Evolutionary conservation across 2,797 vertebrate genomes (phyloP).

Genomic region (Novumbra hubbsi): DNA sequence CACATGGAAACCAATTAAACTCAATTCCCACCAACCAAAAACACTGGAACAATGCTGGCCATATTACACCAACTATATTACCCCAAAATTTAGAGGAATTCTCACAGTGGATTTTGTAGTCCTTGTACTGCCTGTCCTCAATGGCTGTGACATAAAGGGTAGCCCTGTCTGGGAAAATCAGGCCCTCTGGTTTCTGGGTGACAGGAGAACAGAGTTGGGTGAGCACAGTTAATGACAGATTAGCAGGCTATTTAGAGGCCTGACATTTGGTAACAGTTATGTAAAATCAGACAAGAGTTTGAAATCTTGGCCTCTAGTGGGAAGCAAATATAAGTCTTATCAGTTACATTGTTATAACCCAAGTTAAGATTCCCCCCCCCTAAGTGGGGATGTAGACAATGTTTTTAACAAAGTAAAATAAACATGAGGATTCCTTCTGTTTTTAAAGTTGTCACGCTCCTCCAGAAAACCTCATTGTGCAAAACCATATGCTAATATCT

Average conservation of each 20-base stretch:
- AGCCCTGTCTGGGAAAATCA: conserved; percentile 92
- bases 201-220: background rate
- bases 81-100: conserved; percentile 5
- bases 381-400: too few relatives aligned
- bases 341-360: too few relatives aligned
- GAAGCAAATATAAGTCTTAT: too few relatives aligned
- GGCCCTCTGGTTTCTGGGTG: conserved; percentile 85
- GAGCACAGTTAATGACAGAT: conserved; percentile 5
- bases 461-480: too few relatives aligned
- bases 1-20: background rate
- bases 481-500: too few relatives aligned
- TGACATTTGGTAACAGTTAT: conserved; percentile 6
- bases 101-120: conserved; percentile 97
- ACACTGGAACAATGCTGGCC: background rate
- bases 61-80: background rate
- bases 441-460: too few relatives aligned
- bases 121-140: conserved; percentile 93
- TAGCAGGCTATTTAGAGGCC: background rate
- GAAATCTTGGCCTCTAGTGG: background rate
- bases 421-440: too few relatives aligned
- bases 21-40: background rate
- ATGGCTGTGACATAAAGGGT: conserved; percentile 91
- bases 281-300: background rate
- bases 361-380: too few relatives aligned
- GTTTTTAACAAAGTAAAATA: too few relatives aligned